Conservation (phyloP, 2,113 vertebrate species). For the Ibidorhyncha struthersii region DNA sequence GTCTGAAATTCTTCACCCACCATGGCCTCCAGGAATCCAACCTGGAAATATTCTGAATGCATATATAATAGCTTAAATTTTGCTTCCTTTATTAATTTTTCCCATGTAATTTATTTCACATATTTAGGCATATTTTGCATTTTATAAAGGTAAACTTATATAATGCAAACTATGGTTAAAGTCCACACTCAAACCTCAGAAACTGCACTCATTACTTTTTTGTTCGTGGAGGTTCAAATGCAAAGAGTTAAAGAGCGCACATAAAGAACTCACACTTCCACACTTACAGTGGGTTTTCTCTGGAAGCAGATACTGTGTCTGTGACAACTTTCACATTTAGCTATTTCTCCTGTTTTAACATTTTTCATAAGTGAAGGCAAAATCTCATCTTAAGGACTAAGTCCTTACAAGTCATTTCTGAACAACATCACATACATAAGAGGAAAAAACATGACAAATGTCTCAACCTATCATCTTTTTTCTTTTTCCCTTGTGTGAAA, state of each 20-base stretch:
- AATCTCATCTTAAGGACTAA: neutral
- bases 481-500: neutral
- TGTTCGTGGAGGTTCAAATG: neutral
- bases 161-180: neutral
- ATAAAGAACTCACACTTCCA: neutral
- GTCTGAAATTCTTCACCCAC: neutral
- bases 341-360: neutral
- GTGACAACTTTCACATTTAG: neutral
- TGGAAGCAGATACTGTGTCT: neutral
- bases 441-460: neutral
- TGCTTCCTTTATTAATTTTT: neutral
- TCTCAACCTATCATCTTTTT: neutral
- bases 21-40: neutral
- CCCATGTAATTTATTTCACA: neutral
- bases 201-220: neutral
- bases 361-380: neutral
- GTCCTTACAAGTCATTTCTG: neutral
- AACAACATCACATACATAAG: neutral
- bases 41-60: neutral
- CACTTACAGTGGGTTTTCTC: neutral
- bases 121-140: neutral
- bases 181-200: neutral
- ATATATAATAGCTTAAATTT: neutral
- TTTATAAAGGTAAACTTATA: neutral
- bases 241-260: neutral